Evolutionary conservation across 1,140 invertebrate species (phyloP), one percentile per base, ranked within the genome.

Genomic region (Drosophila suzukii): DNA sequence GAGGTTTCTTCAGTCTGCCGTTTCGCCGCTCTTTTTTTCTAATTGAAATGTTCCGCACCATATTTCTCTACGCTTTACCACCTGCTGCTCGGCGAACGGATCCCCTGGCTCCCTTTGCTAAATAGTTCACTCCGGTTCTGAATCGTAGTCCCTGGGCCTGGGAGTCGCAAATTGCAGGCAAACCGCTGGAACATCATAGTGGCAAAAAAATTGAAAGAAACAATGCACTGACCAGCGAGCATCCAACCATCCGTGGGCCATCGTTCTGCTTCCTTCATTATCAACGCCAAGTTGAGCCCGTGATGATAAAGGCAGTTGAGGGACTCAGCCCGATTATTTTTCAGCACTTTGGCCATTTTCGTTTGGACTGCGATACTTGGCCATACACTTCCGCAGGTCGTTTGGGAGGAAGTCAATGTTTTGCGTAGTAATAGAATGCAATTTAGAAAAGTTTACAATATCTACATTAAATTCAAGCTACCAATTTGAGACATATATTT

Each of bases 21-120:
- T 51, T 78, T 75, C 73, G 67, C 83, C 60, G 59, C 49, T 34
- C 8, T 34, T 34, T 44, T 75, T 59, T 89, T 83, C 84, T 88
- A 88, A 88, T 88, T 88, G 83, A 88, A 88, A 88, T 88, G 83
- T 88, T 88, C 72, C 70, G 79, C 84, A 77, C 83, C 71, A 83
- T 89, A 88, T 88, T 83, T 88, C 82, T 88, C 83, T 88, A 81
- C 79, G 83, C 84, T 79, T 88, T 88, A 83, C 83, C 83, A 89
- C 84, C 83, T 88, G 84, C 83, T 88, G 82, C 74, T 86, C 41
- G 32, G 61, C 58, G 43, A 65, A 67, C 55, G 49, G 36, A 46
- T 66, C 68, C 73, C 73, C 39, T 46, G 80, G 47, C 34, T 47
- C 61, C 56, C 50, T 56, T 70, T 55, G 60, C 74, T 81, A 85